Evolutionary conservation across 2,888 invertebrate species (phyloP).

Genomic region (Allolobophora icterica): DNA sequence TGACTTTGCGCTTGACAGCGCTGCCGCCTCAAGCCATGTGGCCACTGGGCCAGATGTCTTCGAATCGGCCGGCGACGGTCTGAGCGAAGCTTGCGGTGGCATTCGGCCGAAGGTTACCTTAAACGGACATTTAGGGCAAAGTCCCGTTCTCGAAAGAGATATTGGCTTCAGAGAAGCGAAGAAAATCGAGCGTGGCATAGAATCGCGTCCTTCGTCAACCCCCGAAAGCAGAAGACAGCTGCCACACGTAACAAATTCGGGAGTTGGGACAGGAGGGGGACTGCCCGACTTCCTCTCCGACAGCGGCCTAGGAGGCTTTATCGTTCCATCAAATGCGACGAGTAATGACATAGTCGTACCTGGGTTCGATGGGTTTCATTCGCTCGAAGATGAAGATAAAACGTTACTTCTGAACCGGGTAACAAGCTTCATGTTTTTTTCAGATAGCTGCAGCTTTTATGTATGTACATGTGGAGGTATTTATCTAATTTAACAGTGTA

Average conservation of each 20-base stretch:
- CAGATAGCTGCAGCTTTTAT: no score
- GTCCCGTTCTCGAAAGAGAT: constrained; percentile 3
- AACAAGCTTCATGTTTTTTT: not conserved
- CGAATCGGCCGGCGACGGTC: not conserved
- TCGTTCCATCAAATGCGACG: not conserved
- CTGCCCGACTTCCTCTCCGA: constrained; percentile 61
- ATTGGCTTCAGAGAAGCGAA: constrained; percentile 4
- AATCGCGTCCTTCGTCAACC: not conserved
- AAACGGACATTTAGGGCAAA: not conserved
- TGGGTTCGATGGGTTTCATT: not conserved
- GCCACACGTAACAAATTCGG: not conserved
- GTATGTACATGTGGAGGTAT: no score
- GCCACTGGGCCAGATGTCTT: not conserved
- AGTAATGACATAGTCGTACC: not conserved
- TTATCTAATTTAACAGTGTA: no score
- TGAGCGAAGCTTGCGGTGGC: not conserved
- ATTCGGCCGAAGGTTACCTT: not conserved
- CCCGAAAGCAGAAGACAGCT: not conserved
- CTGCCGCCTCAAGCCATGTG: constrained; percentile 5
- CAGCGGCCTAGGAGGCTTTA: constrained; percentile 47
- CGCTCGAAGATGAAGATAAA: not conserved
- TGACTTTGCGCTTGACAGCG: constrained; percentile 54
- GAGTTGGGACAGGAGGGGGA: constrained; percentile 36
- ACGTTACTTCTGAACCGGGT: constrained; percentile 1
- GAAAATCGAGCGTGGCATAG: not conserved